These are phyloP conservation scores for Trididemnum clinides DNA, from an alignment of 23 tunicate genomes.

Conservation along the genomic window DNA sequence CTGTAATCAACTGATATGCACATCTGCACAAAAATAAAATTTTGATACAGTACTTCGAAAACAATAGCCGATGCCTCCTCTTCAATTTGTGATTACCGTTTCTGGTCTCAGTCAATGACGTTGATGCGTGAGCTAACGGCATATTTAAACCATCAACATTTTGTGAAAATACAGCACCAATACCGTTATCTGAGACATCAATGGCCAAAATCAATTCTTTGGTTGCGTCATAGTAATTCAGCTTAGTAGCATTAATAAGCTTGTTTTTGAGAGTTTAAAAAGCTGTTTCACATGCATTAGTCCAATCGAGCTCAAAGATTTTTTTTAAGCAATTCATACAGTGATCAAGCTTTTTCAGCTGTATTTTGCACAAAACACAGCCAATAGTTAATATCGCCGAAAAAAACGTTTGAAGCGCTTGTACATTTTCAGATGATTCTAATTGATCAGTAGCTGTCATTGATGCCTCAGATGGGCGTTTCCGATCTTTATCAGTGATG, in stretches of 20 bases:
- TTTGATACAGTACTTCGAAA: neutral
- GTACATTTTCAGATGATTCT: neutral
- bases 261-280: neutral
- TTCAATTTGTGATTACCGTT: neutral
- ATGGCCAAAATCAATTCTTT: neutral
- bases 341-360: neutral
- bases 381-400: neutral
- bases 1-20: neutral
- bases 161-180: no score
- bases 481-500: neutral
- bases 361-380: neutral
- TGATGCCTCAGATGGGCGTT: neutral
- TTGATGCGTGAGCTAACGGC: neutral
- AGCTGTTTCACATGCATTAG: neutral
- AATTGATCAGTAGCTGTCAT: neutral
- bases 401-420: neutral
- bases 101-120: neutral
- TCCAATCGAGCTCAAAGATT: neutral
- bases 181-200: neutral
- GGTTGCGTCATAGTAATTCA: neutral
- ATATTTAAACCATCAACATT: neutral
- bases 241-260: neutral
- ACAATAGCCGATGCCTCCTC: neutral
- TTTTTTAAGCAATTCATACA: neutral
- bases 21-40: neutral